A percentile compares a stretch with the other conserved stretches of the same genome.
Conservation (phyloP, 2,113 vertebrate species). For the Agelaius tricolor region DNA sequence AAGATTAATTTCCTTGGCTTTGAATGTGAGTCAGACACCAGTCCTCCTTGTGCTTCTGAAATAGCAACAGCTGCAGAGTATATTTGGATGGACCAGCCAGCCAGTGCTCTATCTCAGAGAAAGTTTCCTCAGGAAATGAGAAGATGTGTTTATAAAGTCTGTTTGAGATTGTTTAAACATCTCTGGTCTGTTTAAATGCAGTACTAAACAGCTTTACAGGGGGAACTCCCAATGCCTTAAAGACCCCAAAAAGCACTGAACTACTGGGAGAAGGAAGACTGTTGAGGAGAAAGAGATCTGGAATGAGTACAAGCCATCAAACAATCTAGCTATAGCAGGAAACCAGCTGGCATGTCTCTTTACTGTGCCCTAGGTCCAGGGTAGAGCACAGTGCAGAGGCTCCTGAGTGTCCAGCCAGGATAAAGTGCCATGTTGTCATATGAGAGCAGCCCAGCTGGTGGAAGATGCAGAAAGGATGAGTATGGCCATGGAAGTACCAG, state of each 20-base stretch:
- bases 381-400: not conserved
- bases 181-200: conserved; percentile 30
- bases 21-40: conserved; percentile 43
- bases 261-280: not conserved
- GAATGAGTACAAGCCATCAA: not conserved
- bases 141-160: not conserved
- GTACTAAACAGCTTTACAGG: not conserved
- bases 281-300: conserved; percentile 10
- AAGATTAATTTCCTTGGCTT: conserved; percentile 64
- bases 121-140: conserved; percentile 35
- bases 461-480: not conserved
- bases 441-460: not conserved
- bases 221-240: not conserved
- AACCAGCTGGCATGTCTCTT: not conserved
- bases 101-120: not conserved
- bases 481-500: not conserved
- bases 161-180: conserved; percentile 14
- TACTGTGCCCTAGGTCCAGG: not conserved
- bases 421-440: not conserved
- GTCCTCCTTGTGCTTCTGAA: conserved; percentile 40
- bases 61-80: conserved; percentile 29
- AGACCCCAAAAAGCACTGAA: not conserved
- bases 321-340: not conserved
- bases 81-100: conserved; percentile 21
- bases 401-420: not conserved